Percentiles rank a stretch among this genome's conserved stretches.
phyloP scores from a whole-genome alignment of 2,797 vertebrate species.

The Sebastes umbrosus region DNA sequence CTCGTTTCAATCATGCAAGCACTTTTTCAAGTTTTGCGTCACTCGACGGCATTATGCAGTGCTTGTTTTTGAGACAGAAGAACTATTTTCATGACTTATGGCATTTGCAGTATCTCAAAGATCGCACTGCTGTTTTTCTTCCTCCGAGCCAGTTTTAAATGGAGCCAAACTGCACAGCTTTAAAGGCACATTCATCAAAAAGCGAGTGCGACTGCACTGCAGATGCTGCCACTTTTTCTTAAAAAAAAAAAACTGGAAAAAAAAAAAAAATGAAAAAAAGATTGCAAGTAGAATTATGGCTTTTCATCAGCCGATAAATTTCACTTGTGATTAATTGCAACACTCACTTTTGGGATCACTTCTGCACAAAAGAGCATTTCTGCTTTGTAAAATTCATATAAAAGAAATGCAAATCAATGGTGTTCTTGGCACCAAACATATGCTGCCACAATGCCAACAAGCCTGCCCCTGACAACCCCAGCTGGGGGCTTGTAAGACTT shows the following conservation, averaged over 20 bases:
- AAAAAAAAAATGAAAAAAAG: constrained; percentile 64
- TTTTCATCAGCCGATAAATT: constrained; percentile 91
- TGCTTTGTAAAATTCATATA: constrained; percentile 89
- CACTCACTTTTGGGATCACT: constrained; percentile 88
- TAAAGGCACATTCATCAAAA: constrained; percentile 90
- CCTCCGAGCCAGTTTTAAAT: constrained; percentile 85
- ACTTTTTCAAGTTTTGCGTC: constrained; percentile 54
- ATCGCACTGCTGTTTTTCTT: constrained; percentile 83
- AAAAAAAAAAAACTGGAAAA: constrained; percentile 55
- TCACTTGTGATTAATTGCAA: constrained; percentile 92
- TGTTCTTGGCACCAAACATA: constrained; percentile 91
- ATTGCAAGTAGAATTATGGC: constrained; percentile 87
- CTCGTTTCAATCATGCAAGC: constrained; percentile 53
- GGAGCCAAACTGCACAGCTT: constrained; percentile 84
- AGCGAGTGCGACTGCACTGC: constrained; percentile 77
- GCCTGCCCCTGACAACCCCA: constrained; percentile 89
- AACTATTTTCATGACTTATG: constrained; percentile 85
- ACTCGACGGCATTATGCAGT: constrained; percentile 61
- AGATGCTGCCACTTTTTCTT: constrained; percentile 86
- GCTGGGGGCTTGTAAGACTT: constrained; percentile 89
- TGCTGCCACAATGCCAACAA: constrained; percentile 88
- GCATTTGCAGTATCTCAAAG: constrained; percentile 82
- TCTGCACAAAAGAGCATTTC: constrained; percentile 87
- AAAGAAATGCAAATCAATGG: constrained; percentile 91
- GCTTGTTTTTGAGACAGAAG: constrained; percentile 82